Percentiles rank a stretch among this genome's conserved stretches.
Conservation (phyloP, 2,797 vertebrate genomes). For the Simalia tracyae region DNA sequence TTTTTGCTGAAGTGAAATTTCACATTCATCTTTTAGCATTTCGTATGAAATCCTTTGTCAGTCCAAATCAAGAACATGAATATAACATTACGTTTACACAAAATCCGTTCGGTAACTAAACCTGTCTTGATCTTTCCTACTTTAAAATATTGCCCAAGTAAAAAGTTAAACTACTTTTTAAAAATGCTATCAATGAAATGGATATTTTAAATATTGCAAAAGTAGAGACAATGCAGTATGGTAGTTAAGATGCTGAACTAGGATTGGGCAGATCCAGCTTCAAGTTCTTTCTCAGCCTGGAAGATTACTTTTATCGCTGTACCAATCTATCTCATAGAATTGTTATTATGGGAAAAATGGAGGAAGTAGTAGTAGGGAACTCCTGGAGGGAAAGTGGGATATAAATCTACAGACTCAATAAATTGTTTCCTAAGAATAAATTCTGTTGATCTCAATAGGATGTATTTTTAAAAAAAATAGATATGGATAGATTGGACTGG, state of each 20-base stretch:
- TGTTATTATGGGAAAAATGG: background rate
- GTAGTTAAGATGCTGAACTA: background rate
- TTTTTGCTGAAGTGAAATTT: background rate
- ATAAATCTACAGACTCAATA: background rate
- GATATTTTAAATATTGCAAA: background rate
- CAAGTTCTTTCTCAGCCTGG: background rate
- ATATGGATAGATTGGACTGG: background rate
- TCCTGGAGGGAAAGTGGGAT: background rate
- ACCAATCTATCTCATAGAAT: background rate
- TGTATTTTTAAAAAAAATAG: background rate
- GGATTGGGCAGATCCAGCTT: background rate
- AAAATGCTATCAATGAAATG: background rate
- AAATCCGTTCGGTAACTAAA: slow-evolving; percentile 10
- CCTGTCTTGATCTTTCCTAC: background rate
- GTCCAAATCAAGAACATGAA: background rate
- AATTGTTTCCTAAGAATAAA: background rate
- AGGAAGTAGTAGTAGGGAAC: background rate
- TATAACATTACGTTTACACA: background rate
- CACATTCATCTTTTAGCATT: slow-evolving; percentile 1
- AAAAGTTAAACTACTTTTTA: background rate
- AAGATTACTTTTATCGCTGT: background rate
- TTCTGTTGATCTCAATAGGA: background rate
- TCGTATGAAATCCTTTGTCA: slow-evolving; percentile 34
- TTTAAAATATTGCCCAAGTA: background rate
- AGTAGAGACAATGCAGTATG: background rate